Conservation (phyloP, 2,888 invertebrate species). For the Lasioglossum calceatum region DNA sequence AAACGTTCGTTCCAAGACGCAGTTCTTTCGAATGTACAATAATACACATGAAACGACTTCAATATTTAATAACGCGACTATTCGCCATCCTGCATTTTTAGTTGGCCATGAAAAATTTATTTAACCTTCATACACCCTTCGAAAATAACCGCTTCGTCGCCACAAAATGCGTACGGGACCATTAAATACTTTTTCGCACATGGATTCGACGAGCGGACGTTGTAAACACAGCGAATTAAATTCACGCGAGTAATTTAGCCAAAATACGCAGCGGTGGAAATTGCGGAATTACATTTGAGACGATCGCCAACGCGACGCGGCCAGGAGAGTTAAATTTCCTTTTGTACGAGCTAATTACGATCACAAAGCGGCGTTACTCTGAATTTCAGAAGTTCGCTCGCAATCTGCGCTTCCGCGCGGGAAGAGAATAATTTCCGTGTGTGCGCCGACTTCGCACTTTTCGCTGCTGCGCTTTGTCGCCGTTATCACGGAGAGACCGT, state of each 20-base stretch:
- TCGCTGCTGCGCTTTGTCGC: background rate
- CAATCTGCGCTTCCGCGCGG: background rate
- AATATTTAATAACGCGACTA: background rate
- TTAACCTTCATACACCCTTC: background rate
- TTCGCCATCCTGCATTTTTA: background rate
- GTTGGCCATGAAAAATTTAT: background rate
- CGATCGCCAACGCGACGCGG: background rate
- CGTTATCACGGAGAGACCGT: background rate
- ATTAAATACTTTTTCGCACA: background rate
- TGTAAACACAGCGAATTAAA: background rate
- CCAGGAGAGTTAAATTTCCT: background rate
- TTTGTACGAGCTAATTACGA: slow-evolving; percentile 9
- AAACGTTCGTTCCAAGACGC: background rate
- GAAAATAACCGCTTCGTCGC: background rate
- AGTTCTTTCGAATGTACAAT: background rate
- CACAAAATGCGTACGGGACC: background rate
- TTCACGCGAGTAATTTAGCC: background rate
- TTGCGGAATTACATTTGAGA: background rate
- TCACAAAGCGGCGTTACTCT: background rate
- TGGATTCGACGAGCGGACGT: background rate
- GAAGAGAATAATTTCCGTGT: background rate
- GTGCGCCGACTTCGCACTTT: background rate
- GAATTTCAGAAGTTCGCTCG: background rate
- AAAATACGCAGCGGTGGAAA: background rate
- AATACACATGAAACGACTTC: too few relatives aligned